Base-by-base conservation (phyloP, 2,797 vertebrate genomes). In the Pangasius djambal region DNA sequence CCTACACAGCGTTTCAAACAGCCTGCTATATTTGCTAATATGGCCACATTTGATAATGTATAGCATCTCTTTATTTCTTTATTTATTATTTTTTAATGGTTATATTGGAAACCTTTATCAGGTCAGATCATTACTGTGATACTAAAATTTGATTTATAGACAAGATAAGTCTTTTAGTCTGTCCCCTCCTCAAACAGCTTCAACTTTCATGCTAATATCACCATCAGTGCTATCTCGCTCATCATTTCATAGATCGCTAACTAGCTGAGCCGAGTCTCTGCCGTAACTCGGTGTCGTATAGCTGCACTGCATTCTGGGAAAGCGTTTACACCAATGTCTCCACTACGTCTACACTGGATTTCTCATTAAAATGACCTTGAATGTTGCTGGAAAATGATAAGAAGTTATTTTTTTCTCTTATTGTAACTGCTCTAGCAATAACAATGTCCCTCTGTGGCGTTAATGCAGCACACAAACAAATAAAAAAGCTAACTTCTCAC, bases 221-320 rank as follows among this genome's bases (percentile, higher is more conserved):
- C 15, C 16, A 18, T 37, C 69, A 37, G 25, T 9, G 61, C 25
- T 28, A n/a, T 61, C 59, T 18, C 31, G 6, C 67, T 16, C n/a
- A 15, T 18, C 31, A 70, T 18, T 70, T 34, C 4, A 0, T 34
- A 6, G 31, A 61, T 61, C 22, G 59, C 59, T 25, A 61, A 28
- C 25, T n/a, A 65, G 69, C 16, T 20, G 18, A 22, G 15, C 8
- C 13, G n/a, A 6, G 65, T 2, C 67, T 69, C n/a, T 69, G 67
- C 65, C 13, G 2, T 67, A 31, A 5, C 4, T 12, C 57, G 1
- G 12, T 31, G 67, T 37, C 16, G 37, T 48, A 74, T 25, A 74
- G 72, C 22, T 77, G 74, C 74, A 77, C 1, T 77, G 74, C 74
- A 48, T 77, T 77, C 25, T 77, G 74, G 74, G 74, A 50, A 3